These are phyloP conservation scores for Leucophenga maculata DNA, from an alignment of 2,888 invertebrate genomes.

Conservation along the genomic window DNA sequence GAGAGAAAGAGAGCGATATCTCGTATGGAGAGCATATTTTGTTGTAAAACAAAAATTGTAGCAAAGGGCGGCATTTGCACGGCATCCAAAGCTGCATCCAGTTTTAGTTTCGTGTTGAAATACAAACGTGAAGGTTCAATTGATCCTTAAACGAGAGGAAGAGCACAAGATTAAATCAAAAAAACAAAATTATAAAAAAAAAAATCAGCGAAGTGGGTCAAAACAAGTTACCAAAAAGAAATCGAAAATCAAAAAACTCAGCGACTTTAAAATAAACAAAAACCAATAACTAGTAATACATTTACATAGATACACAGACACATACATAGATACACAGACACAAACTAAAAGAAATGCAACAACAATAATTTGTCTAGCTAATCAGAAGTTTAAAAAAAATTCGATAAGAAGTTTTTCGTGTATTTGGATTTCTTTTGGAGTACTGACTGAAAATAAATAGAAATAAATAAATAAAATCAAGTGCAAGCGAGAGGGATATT, in stretches of 20 bases:
- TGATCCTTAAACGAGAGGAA: slow-evolving; percentile 46
- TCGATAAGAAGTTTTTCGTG: neutral
- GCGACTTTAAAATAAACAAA: slow-evolving; percentile 27
- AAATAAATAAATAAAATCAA: slow-evolving; percentile 8
- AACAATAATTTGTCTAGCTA: neutral
- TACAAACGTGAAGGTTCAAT: slow-evolving; percentile 62
- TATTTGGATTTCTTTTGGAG: neutral
- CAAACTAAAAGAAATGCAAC: slow-evolving; percentile 26
- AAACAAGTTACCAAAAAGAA: slow-evolving; percentile 40
- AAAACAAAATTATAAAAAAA: slow-evolving; percentile 27
- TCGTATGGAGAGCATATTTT: slow-evolving; percentile 17
- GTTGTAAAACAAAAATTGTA: too few species aligned
- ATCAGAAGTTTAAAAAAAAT: neutral
- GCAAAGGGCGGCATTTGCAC: slow-evolving; percentile 41
- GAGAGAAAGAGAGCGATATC: slow-evolving; percentile 22
- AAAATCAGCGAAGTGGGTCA: slow-evolving; percentile 53
- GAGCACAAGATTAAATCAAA: slow-evolving; percentile 32
- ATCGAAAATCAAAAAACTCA: slow-evolving; percentile 34
- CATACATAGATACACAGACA: slow-evolving; percentile 19
- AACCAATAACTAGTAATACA: slow-evolving; percentile 50
- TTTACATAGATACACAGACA: slow-evolving; percentile 3
- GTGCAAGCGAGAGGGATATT: slow-evolving; percentile 21
- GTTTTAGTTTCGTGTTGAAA: slow-evolving; percentile 57
- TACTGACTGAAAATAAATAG: slow-evolving; percentile 9
- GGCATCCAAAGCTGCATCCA: slow-evolving; percentile 48